Evolutionary conservation across 2,797 vertebrate genomes (phyloP).

Genomic region (Poliocrania exsul): DNA sequence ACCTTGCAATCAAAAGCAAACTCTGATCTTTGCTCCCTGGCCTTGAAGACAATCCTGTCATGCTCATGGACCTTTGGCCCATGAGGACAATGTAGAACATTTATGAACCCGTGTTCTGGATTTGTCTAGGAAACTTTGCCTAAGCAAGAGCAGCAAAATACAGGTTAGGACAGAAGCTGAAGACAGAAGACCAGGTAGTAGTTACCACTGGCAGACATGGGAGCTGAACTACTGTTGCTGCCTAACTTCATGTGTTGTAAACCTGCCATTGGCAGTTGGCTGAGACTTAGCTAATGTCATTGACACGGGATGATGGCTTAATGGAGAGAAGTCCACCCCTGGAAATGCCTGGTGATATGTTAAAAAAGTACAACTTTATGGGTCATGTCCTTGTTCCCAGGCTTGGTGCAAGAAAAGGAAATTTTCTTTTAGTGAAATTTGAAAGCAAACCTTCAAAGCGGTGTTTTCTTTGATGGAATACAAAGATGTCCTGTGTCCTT

Average conservation of each 20-base stretch:
- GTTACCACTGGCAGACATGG: background rate
- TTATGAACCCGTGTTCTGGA: background rate
- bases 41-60: background rate
- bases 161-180: background rate
- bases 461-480: slow-evolving; percentile 29
- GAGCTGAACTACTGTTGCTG: background rate
- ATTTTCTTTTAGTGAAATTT: background rate
- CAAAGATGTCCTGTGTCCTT: slow-evolving; percentile 24
- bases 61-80: background rate
- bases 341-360: background rate
- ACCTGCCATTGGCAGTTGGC: background rate
- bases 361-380: background rate
- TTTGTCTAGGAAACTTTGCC: background rate
- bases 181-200: background rate
- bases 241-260: background rate
- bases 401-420: background rate
- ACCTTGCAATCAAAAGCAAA: background rate
- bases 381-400: background rate
- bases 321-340: background rate
- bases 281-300: background rate
- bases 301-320: background rate
- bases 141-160: background rate
- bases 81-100: background rate
- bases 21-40: background rate
- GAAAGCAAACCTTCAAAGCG: slow-evolving; percentile 22